Percentiles rank a stretch among this genome's conserved stretches.
Conservation (phyloP, 2,888 invertebrate species). For the Drosophila fulvimacula region DNA sequence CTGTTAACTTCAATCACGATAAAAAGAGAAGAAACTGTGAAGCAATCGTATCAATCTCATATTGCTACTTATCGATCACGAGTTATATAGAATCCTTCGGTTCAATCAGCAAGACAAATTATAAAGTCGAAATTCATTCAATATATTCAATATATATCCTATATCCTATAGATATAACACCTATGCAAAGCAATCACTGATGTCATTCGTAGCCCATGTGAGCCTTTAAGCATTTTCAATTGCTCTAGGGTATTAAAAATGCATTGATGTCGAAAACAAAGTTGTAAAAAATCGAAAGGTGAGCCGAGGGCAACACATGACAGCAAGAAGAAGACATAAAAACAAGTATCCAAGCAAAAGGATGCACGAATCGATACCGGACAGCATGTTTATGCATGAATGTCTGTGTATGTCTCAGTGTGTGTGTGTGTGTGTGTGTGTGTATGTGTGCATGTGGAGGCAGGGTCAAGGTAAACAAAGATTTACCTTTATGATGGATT, state of each 20-base stretch:
- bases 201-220: neutral
- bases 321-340: conserved; percentile 65
- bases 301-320: conserved; percentile 59
- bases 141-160: neutral
- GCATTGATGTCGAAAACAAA: conserved; percentile 71
- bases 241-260: conserved; percentile 50
- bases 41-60: too few species aligned
- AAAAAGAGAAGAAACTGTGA: too few species aligned
- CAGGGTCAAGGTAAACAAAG: conserved; percentile 74
- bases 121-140: neutral
- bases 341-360: conserved; percentile 75
- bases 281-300: conserved; percentile 72
- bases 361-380: conserved; percentile 56
- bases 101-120: neutral
- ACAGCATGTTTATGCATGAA: conserved; percentile 12
- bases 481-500: conserved; percentile 72
- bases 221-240: neutral
- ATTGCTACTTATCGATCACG: neutral
- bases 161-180: neutral
- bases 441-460: conserved; percentile 44
- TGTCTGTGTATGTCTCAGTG: neutral
- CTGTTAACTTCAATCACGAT: too few species aligned
- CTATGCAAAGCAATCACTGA: neutral
- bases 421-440: conserved; percentile 8
- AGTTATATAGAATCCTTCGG: too few species aligned